Conservation (phyloP, 2,797 vertebrate genomes). For the Octomys mimax region DNA sequence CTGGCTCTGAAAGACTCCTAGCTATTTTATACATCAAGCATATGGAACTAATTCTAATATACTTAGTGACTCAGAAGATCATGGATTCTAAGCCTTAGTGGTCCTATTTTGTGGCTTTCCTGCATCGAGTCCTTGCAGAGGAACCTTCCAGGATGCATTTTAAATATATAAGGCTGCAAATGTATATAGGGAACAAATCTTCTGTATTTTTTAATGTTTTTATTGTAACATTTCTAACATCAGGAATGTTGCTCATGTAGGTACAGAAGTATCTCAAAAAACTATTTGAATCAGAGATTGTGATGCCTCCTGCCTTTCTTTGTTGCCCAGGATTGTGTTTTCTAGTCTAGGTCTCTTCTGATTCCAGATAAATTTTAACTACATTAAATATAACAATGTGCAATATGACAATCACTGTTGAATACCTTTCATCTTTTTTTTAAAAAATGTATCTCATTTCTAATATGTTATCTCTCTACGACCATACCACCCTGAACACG, state of each 20-base stretch:
- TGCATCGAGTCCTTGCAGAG: not conserved
- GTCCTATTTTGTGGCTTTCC: not conserved
- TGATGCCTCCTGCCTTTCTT: too few species aligned
- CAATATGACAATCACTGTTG: too few species aligned
- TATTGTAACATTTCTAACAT: not conserved
- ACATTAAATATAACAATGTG: too few species aligned
- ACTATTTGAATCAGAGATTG: too few species aligned
- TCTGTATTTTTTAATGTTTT: not conserved
- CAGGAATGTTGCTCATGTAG: not conserved
- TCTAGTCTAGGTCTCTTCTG: too few species aligned
- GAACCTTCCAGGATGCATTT: not conserved
- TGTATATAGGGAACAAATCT: not conserved
- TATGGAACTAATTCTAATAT: too few species aligned
- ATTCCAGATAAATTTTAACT: too few species aligned
- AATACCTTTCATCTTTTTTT: too few species aligned
- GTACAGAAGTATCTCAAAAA: not conserved
- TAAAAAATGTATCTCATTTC: too few species aligned
- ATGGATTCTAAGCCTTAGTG: not conserved
- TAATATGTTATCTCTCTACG: too few species aligned
- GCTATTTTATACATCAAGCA: not conserved
- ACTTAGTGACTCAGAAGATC: not conserved
- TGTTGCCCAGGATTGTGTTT: too few species aligned
- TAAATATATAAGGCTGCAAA: not conserved
- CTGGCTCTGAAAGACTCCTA: not conserved
- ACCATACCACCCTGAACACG: too few species aligned